These are phyloP conservation scores for Dendronephthya gigantea DNA, from an alignment of 64 coral and sea anemone genomes.

Conservation along the genomic window DNA sequence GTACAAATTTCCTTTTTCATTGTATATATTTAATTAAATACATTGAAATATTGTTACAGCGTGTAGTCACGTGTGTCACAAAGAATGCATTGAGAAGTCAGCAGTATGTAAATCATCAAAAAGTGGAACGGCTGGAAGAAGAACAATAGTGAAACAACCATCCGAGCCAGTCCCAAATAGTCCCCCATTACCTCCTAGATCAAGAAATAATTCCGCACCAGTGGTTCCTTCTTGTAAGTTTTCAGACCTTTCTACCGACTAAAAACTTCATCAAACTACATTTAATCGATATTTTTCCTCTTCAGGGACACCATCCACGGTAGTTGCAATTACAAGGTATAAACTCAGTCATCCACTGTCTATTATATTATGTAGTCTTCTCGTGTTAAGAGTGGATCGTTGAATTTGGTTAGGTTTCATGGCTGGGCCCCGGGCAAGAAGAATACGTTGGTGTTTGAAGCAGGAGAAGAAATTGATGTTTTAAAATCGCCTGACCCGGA, in stretches of 20 bases:
- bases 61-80: neutral
- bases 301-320: neutral
- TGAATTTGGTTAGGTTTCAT: slow-evolving; percentile 35
- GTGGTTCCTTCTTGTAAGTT: neutral
- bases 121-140: neutral
- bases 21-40: neutral
- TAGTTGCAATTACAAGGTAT: slow-evolving; percentile 7
- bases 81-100: slow-evolving; percentile 4
- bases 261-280: neutral
- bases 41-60: neutral
- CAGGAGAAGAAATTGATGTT: slow-evolving; percentile 61
- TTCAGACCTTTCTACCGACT: neutral
- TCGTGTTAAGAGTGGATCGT: no score
- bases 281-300: neutral
- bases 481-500: slow-evolving; percentile 47
- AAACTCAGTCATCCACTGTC: neutral
- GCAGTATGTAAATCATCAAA: slow-evolving; percentile 4
- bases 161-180: neutral
- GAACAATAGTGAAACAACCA: neutral
- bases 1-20: neutral
- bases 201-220: neutral
- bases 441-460: slow-evolving; percentile 35
- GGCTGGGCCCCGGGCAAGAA: slow-evolving; percentile 50
- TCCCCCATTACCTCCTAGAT: neutral
- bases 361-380: no score